A percentile compares a stretch with the other conserved stretches of the same genome.
These are phyloP conservation scores for Danaus chrysippus DNA, from an alignment of 2,888 invertebrate species.

Conservation along the genomic window DNA sequence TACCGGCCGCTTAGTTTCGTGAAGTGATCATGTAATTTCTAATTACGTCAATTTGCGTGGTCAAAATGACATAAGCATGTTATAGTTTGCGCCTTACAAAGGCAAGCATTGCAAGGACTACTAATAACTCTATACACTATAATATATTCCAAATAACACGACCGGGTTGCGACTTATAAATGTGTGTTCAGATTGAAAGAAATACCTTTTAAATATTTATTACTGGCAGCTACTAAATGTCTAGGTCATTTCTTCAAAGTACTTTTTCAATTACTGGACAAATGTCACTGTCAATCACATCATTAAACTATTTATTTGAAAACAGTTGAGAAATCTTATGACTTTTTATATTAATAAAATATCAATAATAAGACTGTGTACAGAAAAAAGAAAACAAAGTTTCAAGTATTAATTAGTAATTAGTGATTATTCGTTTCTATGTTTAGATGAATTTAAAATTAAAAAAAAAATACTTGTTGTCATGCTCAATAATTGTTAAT, in stretches of 20 bases:
- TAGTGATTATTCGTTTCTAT: too few species aligned
- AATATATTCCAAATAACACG: slow-evolving; percentile 1
- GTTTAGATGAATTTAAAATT: too few species aligned
- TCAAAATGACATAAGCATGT: slow-evolving; percentile 69
- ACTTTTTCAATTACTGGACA: neutral
- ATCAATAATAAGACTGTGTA: too few species aligned
- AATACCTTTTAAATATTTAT: neutral
- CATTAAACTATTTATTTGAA: too few species aligned
- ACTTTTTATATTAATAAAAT: too few species aligned
- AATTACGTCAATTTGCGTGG: slow-evolving; percentile 75
- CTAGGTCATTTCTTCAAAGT: neutral
- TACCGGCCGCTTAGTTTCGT: slow-evolving; percentile 50
- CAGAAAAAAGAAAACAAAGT: too few species aligned
- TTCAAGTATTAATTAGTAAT: too few species aligned
- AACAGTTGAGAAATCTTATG: too few species aligned
- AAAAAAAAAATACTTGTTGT: too few species aligned
- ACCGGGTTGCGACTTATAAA: neutral
- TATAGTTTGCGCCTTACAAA: slow-evolving; percentile 56
- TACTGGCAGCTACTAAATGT: neutral
- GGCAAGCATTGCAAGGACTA: slow-evolving; percentile 33
- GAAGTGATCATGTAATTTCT: slow-evolving; percentile 61
- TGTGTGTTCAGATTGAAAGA: neutral
- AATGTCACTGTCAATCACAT: too few species aligned
- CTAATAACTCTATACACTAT: slow-evolving; percentile 23
- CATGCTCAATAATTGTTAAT: too few species aligned